Evolutionary conservation across 2,888 invertebrate species (phyloP), one percentile per base, ranked within the genome.

Genomic region (Thyatira batis): DNA sequence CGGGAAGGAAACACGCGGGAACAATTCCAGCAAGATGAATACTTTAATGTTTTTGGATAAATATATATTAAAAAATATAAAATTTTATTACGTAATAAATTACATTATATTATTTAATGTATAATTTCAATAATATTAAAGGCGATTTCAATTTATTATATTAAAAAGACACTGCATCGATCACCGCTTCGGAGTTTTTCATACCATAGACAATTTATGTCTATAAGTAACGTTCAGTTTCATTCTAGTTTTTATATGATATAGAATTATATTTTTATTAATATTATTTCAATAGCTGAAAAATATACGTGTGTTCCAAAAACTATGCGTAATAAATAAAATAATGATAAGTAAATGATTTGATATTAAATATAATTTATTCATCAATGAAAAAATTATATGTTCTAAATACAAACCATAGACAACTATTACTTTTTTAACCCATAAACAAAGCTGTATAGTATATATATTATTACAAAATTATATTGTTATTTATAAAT

Each of bases 1-100:
- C 94, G 94, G 94, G 94, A 94, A 94, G 93, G 93, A 89, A 93
- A 91, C 93, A 93, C 93, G 93, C 93, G 91, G 92, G 78, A 80
- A 74, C 84, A 76, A 80, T 71, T 81, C 65, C 60, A 61, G 66
- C 69, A 76, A 63, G 80, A 81, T 77, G 52, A 43, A 51, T 63
- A 72, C 82, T 75, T 58, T 73, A 45, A 52, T 43, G 48, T 53
- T 48, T 27, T 58, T 17, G 30, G 0, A 5, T 11, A 27, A 49
- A n/a, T 28, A 51, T 53, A 28, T 11, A 3, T 8, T 46, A 20
- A 52, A 54, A 50, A 27, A 17, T 23, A 20, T 39, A 61, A 53
- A 49, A 57, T 33, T 55, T 8, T 2, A 8, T 5, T n/a, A 39
- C 2, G 2, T 11, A 39, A 17, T 8, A 39, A 39, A 39, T 17